Evolutionary conservation across 1,140 invertebrate species (phyloP).

Genomic region (Zaprionus capensis): DNA sequence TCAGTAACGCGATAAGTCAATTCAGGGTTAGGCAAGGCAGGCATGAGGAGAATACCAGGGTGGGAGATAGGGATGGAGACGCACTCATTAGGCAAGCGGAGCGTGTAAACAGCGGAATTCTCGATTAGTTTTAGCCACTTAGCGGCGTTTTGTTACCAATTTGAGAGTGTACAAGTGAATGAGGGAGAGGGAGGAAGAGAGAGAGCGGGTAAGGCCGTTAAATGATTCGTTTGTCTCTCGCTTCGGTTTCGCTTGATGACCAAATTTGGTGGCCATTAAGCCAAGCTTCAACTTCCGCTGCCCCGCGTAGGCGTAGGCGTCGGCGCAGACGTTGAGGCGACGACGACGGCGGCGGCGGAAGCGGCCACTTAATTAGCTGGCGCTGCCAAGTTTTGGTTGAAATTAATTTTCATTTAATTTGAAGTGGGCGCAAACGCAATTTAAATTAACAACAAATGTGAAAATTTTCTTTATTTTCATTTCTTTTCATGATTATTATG

Average conservation of each 20-base stretch:
- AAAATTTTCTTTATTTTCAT: constrained; percentile 27
- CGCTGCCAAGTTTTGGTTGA: constrained; percentile 49
- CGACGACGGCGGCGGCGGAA: constrained; percentile 46
- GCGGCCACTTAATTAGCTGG: constrained; percentile 71
- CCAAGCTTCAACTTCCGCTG: constrained; percentile 73
- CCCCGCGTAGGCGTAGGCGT: constrained; percentile 33
- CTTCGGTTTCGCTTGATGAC: constrained; percentile 56
- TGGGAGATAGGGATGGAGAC: background rate
- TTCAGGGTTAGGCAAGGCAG: background rate
- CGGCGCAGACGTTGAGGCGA: constrained; percentile 17
- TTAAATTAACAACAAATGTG: constrained; percentile 73
- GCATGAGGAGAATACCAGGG: too few relatives aligned
- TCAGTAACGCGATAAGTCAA: background rate
- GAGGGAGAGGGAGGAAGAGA: too few relatives aligned
- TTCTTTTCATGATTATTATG: constrained; percentile 50
- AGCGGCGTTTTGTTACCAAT: constrained; percentile 78
- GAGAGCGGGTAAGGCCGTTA: background rate
- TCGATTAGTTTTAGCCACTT: constrained; percentile 69
- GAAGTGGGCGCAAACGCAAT: constrained; percentile 80
- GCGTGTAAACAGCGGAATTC: constrained; percentile 79
- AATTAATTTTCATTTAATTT: constrained; percentile 82
- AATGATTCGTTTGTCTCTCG: constrained; percentile 7
- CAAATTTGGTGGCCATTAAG: constrained; percentile 69
- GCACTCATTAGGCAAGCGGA: constrained; percentile 73
- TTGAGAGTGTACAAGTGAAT: constrained; percentile 19